phyloP scores from a whole-genome alignment of 2,113 vertebrate species.

The Zeus faber region DNA sequence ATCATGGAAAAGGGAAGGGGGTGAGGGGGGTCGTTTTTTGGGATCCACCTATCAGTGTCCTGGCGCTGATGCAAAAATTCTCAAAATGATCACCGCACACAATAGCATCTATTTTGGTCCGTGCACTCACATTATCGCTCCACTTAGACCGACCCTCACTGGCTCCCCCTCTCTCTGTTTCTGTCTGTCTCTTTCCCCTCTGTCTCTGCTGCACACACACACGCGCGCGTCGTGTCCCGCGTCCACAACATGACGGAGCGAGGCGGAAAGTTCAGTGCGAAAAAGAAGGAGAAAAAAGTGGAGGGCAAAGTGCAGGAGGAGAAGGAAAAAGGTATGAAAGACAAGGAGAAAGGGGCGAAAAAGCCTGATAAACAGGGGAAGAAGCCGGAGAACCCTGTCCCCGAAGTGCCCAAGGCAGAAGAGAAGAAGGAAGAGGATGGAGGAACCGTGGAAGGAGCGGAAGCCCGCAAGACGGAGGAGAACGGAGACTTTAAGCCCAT shows the following conservation, averaged over 20 bases:
- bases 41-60: conserved; percentile 30
- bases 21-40: conserved; percentile 27
- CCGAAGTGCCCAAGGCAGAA: conserved; percentile 24
- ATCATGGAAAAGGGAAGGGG: conserved; percentile 33
- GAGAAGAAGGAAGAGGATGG: conserved; percentile 34
- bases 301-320: conserved; percentile 59
- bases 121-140: conserved; percentile 52
- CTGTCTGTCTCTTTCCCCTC: conserved; percentile 24
- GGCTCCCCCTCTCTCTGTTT: conserved; percentile 11
- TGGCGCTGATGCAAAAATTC: conserved; percentile 30
- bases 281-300: conserved; percentile 63
- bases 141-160: conserved; percentile 30
- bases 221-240: conserved; percentile 10
- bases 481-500: conserved; percentile 72
- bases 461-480: conserved; percentile 40
- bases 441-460: conserved; percentile 32
- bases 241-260: conserved; percentile 37
- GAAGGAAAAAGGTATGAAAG: conserved; percentile 55
- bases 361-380: conserved; percentile 42
- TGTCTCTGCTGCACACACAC: conserved; percentile 20
- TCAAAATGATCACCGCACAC: conserved; percentile 42
- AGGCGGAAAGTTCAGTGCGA: conserved; percentile 57
- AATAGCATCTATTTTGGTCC: conserved; percentile 70
- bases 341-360: conserved; percentile 28
- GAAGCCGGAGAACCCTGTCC: conserved; percentile 41